A percentile compares a stretch with the other conserved stretches of the same genome.
Conservation (phyloP, 2,888 invertebrate species). For the Himalopsyche tibetana region DNA sequence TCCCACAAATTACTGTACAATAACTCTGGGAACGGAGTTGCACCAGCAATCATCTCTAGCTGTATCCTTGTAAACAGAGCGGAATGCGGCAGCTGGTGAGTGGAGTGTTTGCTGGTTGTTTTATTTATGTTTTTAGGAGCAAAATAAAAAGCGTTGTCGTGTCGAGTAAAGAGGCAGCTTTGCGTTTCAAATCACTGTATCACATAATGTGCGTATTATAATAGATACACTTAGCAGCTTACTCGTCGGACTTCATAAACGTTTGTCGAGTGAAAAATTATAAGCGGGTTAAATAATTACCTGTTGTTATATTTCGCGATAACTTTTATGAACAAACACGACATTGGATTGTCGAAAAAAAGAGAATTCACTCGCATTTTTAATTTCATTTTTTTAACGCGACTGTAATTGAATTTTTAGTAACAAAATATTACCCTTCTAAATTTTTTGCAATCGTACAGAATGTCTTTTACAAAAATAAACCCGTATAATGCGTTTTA, state of each 20-base stretch:
- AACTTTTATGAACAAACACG: too few species aligned
- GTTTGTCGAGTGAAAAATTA: slow-evolving; percentile 6
- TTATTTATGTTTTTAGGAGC: slow-evolving; percentile 62
- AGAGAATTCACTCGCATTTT: too few species aligned
- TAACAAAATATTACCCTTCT: too few species aligned
- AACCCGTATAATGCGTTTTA: too few species aligned
- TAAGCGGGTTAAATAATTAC: not conserved
- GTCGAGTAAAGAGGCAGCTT: slow-evolving; percentile 50
- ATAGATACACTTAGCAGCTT: slow-evolving; percentile 26
- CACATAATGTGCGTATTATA: slow-evolving; percentile 47
- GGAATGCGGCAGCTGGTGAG: slow-evolving; percentile 61
- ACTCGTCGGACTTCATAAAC: not conserved
- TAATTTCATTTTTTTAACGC: too few species aligned
- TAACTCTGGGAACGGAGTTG: slow-evolving; percentile 44
- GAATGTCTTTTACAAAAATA: too few species aligned
- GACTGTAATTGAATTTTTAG: too few species aligned
- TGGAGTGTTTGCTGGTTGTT: slow-evolving; percentile 55
- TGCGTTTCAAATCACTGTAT: slow-evolving; percentile 49
- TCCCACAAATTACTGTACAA: too few species aligned
- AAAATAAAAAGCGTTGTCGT: slow-evolving; percentile 62
- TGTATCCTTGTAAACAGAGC: slow-evolving; percentile 56
- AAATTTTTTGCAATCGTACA: too few species aligned
- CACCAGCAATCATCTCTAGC: slow-evolving; percentile 1
- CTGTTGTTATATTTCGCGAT: not conserved
- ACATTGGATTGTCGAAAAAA: too few species aligned